phyloP scores from a whole-genome alignment of 2,113 vertebrate species.

The Catharus bicknelli region DNA sequence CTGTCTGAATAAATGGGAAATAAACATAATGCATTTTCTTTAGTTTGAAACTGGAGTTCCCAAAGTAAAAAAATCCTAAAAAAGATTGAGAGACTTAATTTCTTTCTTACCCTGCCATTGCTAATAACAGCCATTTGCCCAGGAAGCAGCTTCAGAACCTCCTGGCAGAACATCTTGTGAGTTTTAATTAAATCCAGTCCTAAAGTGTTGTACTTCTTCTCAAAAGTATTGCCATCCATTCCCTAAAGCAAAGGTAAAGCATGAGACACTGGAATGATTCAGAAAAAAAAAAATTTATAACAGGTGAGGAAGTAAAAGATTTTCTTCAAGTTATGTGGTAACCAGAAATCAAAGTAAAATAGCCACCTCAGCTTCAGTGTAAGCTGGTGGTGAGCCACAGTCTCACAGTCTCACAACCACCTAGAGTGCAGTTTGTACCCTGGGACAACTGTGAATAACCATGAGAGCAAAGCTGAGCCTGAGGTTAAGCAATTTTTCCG shows the following conservation, averaged over 20 bases:
- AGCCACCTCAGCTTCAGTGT: neutral
- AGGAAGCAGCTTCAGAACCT: conserved; percentile 85
- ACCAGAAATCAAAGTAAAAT: neutral
- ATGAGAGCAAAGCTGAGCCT: neutral
- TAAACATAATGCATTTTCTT: neutral
- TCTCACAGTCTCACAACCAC: neutral
- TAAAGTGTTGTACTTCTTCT: conserved; percentile 94
- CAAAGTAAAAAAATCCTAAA: neutral
- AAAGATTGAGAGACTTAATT: neutral
- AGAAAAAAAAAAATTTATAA: neutral
- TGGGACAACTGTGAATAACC: neutral
- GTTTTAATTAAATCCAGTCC: conserved; percentile 86
- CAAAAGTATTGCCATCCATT: conserved; percentile 87
- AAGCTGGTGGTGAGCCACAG: rapidly evolving
- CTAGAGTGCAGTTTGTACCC: neutral
- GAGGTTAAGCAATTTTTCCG: neutral
- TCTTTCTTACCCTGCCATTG: conserved; percentile 90
- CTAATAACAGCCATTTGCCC: conserved; percentile 86
- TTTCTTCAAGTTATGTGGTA: neutral
- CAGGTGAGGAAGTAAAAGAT: neutral
- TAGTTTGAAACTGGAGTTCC: neutral
- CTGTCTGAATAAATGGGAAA: neutral
- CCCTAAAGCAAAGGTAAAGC: conserved; percentile 75
- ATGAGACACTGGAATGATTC: neutral
- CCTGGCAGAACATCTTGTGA: conserved; percentile 88